phyloP scores from a whole-genome alignment of 2,888 invertebrate genomes.

The Tiphia femorata region DNA sequence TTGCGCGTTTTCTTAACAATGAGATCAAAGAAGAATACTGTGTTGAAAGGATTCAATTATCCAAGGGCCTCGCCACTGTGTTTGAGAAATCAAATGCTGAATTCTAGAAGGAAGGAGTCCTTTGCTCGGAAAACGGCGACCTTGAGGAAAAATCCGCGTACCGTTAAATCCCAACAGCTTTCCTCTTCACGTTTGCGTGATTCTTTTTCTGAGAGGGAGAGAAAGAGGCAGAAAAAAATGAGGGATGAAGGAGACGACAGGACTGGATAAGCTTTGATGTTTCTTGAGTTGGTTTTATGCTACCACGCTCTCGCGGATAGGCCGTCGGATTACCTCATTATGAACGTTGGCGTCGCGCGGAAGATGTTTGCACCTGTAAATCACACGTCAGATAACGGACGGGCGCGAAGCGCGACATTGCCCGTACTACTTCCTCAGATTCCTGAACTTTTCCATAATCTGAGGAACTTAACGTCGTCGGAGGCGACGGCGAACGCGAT shows the following conservation, averaged over 20 bases:
- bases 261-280: not conserved
- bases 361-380: constrained; percentile 66
- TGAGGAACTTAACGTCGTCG: constrained; percentile 34
- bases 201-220: too few relatives aligned
- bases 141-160: too few relatives aligned
- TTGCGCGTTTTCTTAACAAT: too few relatives aligned
- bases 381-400: constrained; percentile 59
- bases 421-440: constrained; percentile 42
- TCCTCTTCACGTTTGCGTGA: too few relatives aligned
- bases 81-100: too few relatives aligned
- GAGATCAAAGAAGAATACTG: too few relatives aligned
- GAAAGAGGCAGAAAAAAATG: not conserved
- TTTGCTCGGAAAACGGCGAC: too few relatives aligned
- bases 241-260: constrained; percentile 5
- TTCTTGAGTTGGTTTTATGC: constrained; percentile 30
- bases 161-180: too few relatives aligned
- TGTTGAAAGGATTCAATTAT: too few relatives aligned
- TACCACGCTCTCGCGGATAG: constrained; percentile 45
- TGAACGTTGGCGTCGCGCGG: constrained; percentile 45
- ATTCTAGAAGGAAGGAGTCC: too few relatives aligned
- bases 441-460: constrained; percentile 63
- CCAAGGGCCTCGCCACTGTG: too few relatives aligned
- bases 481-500: not conserved
- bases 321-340: constrained; percentile 45
- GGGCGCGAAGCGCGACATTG: constrained; percentile 45